Base-by-base conservation (phyloP, 1,140 invertebrate genomes). In the Drosophila orosa region DNA sequence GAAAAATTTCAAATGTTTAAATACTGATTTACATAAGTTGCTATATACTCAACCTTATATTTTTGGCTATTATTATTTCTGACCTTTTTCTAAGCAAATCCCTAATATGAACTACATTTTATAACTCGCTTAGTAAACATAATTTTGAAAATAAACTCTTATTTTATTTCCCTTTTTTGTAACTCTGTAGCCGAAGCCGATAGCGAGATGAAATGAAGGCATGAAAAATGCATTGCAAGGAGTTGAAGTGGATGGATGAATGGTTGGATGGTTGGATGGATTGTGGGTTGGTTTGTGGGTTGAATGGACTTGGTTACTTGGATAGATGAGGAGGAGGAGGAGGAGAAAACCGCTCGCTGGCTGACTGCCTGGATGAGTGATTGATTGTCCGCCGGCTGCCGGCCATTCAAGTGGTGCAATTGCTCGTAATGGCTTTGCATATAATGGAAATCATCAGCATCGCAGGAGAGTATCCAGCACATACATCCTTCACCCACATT, bases 361-460 rank as follows among this genome's bases (percentile, higher is more conserved):
- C 17, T 31, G 25, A 10, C 15, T 52, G 66, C 19, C 66, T 69
- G 75, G 54, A 66, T 78, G 71, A 63, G 59, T 78, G 84, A 81
- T 87, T 81, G 77, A 87, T 82, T 84, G 85, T 78, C 74, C 78
- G 54, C 48, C 68, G 56, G 67, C 78, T 62, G 69, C 35, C 40
- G 48, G 54, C 45, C 71, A 74, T 82, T 78, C 78, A 75, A 78
- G 78, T 71, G 69, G 54, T 63, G 84, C 84, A 87, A 87, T 87
- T 87, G 79, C 76, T 87, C 75, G 83, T 87, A 87, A 87, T 87
- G 79, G 84, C 79, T 87, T 83, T 83, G 80, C 77, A 87, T 83
- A 89, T 80, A 89, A 89, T 87, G 84, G 76, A 89, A 89, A 86
- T 86, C 73, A 82, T 67, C 65, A 40, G 60, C 60, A 40, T 29